These are phyloP conservation scores for Raja brachyura DNA, from an alignment of 2,113 vertebrate genomes.

Conservation along the genomic window DNA sequence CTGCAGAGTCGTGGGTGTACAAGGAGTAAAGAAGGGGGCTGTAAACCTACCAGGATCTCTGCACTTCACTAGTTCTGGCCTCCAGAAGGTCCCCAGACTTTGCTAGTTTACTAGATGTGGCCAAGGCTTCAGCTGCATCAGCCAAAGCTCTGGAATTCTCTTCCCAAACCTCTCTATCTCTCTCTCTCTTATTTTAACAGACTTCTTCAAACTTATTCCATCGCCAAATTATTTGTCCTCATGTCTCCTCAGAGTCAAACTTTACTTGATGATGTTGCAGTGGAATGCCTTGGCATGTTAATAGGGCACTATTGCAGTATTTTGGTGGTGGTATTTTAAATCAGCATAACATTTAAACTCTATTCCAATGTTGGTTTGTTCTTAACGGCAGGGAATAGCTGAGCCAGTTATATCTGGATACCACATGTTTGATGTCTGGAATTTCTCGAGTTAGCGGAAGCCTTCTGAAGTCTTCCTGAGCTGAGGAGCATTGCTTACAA, in stretches of 20 bases:
- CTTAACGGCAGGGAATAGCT: neutral
- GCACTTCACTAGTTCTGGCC: neutral
- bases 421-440: neutral
- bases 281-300: neutral
- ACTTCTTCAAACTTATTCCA: neutral
- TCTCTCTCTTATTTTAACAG: neutral
- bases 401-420: neutral
- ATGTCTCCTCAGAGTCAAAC: neutral
- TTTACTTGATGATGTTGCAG: neutral
- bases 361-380: neutral
- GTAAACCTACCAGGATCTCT: neutral
- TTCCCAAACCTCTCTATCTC: too few species aligned
- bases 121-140: neutral
- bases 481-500: neutral
- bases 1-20: too few species aligned
- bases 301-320: neutral
- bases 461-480: neutral
- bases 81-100: neutral
- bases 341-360: neutral
- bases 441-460: neutral
- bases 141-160: neutral
- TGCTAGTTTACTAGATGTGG: neutral
- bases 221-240: neutral
- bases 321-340: neutral
- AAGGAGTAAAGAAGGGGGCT: too few species aligned